phyloP scores from a whole-genome alignment of 2,797 vertebrate genomes.

The Pangasius djambal region DNA sequence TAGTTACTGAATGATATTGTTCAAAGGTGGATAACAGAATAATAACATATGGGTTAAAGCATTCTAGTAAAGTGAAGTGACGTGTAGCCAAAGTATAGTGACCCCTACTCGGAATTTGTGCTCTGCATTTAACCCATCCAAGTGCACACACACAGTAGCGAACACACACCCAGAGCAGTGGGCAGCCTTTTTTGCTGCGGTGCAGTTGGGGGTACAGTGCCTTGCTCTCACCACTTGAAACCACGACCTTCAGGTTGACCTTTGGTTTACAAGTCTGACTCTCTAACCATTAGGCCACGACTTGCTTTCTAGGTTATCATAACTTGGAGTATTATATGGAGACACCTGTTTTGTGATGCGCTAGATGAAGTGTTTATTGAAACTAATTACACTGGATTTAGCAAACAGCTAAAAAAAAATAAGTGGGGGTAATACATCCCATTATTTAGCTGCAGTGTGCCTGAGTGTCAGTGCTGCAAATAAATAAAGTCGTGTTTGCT shows the following conservation, averaged over 20 bases:
- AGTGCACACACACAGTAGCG: too few relatives aligned
- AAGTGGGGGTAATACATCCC: not conserved
- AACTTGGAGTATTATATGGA: not conserved
- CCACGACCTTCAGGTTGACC: too few relatives aligned
- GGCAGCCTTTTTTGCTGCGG: too few relatives aligned
- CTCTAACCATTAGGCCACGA: too few relatives aligned
- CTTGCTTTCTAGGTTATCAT: not conserved
- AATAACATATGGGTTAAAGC: not conserved
- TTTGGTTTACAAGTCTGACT: too few relatives aligned
- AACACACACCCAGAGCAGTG: too few relatives aligned
- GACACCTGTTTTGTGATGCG: not conserved
- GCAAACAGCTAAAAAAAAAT: not conserved
- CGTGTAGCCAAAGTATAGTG: too few relatives aligned
- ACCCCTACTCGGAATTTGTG: too few relatives aligned
- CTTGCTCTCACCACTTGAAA: too few relatives aligned
- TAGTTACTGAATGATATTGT: not conserved
- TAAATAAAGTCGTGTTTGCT: not conserved
- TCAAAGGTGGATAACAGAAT: not conserved
- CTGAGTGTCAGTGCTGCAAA: not conserved
- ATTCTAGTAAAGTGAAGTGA: not conserved
- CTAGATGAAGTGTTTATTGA: conserved; percentile 19
- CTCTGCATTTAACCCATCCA: too few relatives aligned
- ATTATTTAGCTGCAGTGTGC: not conserved
- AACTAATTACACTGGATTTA: not conserved
- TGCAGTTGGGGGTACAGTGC: too few relatives aligned